Conservation (phyloP, 2,113 vertebrate genomes). For the Cariama cristata region DNA sequence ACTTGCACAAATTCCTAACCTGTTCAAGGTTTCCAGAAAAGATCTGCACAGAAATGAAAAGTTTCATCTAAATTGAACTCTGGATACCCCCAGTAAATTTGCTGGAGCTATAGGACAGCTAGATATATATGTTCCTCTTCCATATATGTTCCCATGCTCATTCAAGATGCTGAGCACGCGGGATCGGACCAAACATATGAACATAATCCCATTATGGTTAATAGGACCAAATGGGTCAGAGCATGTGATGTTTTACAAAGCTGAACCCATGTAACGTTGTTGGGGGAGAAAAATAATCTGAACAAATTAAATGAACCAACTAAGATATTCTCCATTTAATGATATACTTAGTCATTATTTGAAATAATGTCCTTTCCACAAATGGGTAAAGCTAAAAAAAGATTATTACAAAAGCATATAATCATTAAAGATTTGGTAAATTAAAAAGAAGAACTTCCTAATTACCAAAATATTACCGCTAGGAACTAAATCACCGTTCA, state of each 20-base stretch:
- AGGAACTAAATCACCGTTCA: neutral
- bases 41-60: neutral
- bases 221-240: neutral
- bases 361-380: neutral
- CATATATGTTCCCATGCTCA: neutral
- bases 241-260: neutral
- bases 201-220: neutral
- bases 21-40: neutral
- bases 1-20: neutral
- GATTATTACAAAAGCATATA: neutral
- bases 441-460: neutral
- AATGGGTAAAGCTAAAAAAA: neutral
- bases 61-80: neutral
- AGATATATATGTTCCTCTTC: neutral
- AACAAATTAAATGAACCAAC: neutral
- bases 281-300: neutral
- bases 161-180: neutral
- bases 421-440: neutral
- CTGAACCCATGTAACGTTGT: neutral
- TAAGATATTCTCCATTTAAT: neutral
- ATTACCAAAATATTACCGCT: neutral
- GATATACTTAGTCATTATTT: neutral
- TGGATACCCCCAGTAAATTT: neutral
- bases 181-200: neutral
- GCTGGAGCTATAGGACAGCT: neutral